A percentile compares a stretch with the other conserved stretches of the same genome.
Conservation (phyloP, 2,113 vertebrate genomes). For the Verasper variegatus region DNA sequence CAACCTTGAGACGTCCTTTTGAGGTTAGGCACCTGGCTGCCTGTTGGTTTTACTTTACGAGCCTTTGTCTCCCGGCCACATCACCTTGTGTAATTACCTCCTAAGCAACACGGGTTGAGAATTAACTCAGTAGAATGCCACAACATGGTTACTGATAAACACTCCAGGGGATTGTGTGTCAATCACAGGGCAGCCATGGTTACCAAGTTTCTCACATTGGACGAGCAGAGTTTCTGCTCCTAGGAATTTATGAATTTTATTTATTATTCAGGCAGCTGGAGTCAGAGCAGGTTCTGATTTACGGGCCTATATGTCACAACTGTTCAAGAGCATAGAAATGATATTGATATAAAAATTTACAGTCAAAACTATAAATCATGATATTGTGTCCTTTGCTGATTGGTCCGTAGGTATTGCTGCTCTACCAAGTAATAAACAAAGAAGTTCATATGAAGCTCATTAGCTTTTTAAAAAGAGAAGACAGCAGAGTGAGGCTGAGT, state of each 20-base stretch:
- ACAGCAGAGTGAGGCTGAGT: neutral
- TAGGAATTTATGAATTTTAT: neutral
- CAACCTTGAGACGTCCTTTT: constrained; percentile 67
- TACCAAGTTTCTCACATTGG: constrained; percentile 21
- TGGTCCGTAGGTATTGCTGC: neutral
- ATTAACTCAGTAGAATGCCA: constrained; percentile 67
- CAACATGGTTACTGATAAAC: constrained; percentile 74
- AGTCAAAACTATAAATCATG: neutral
- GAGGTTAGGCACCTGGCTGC: constrained; percentile 27
- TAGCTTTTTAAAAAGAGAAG: neutral
- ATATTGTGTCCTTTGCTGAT: neutral
- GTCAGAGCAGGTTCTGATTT: constrained; percentile 7
- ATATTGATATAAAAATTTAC: neutral
- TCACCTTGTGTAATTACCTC: constrained; percentile 50
- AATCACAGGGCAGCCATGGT: constrained; percentile 36
- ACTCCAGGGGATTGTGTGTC: constrained; percentile 40
- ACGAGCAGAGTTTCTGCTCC: constrained; percentile 2
- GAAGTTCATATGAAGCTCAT: neutral
- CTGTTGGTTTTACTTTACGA: constrained; percentile 57
- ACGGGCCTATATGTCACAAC: neutral
- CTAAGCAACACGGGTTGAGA: constrained; percentile 71
- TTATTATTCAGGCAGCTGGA: neutral
- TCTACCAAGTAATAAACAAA: neutral
- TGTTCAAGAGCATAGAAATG: too few relatives aligned
- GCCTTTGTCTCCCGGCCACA: constrained; percentile 56